Percentiles rank a stretch among this genome's conserved stretches.
Conservation (phyloP, 2,797 vertebrate genomes). For the Poecilia velifera region DNA sequence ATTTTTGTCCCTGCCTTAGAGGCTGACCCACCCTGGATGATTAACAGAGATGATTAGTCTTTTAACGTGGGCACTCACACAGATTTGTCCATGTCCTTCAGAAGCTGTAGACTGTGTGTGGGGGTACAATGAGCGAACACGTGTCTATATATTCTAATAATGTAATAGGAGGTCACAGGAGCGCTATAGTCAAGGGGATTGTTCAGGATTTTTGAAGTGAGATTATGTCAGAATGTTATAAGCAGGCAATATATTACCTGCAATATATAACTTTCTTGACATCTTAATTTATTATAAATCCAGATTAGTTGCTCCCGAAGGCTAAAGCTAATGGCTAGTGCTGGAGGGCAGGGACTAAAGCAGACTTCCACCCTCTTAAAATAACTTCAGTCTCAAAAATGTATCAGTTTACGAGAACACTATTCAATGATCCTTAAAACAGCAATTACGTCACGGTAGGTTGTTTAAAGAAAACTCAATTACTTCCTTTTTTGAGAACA, state of each 20-base stretch:
- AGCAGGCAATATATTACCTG: constrained; percentile 5
- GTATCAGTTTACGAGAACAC: background rate
- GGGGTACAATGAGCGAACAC: constrained; percentile 10
- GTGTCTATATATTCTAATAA: constrained; percentile 17
- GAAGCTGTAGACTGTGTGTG: constrained; percentile 12
- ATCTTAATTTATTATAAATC: constrained; percentile 1
- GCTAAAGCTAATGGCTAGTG: constrained; percentile 4
- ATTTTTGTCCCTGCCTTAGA: constrained; percentile 60
- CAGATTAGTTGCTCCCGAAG: constrained; percentile 2
- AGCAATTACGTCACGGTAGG: background rate
- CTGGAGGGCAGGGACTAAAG: background rate
- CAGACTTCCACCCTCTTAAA: background rate
- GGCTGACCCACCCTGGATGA: constrained; percentile 66
- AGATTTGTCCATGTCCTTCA: constrained; percentile 52
- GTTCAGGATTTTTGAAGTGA: background rate
- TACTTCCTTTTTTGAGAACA: background rate
- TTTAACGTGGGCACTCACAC: constrained; percentile 38
- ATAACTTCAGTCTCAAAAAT: background rate
- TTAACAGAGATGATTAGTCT: constrained; percentile 73
- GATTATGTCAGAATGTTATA: constrained; percentile 9
- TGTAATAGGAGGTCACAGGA: constrained; percentile 14
- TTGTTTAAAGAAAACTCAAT: background rate
- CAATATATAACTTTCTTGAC: background rate
- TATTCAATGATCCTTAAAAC: background rate
- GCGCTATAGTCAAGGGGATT: constrained; percentile 4